These are phyloP conservation scores for Drosophila paulistorum DNA, from an alignment of 1,140 invertebrate genomes.

Conservation along the genomic window DNA sequence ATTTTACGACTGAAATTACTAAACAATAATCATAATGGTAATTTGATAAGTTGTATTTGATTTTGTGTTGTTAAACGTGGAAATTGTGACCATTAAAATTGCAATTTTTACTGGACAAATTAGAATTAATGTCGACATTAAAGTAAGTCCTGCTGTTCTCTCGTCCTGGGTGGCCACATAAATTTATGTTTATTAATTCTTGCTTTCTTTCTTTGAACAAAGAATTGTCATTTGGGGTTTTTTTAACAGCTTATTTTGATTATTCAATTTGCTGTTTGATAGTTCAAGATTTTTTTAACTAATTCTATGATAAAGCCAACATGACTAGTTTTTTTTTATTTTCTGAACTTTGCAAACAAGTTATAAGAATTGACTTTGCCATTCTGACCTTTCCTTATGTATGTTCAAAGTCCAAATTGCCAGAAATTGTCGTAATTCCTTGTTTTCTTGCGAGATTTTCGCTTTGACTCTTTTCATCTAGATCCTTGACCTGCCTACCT, in stretches of 20 bases:
- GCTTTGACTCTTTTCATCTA: neutral
- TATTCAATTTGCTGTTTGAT: constrained; percentile 1
- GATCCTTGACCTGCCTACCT: neutral
- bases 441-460: neutral
- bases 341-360: neutral
- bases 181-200: neutral
- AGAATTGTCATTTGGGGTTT: neutral
- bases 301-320: neutral
- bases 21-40: too few relatives aligned
- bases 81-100: too few relatives aligned
- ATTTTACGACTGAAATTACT: too few relatives aligned
- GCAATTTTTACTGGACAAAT: too few relatives aligned
- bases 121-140: too few relatives aligned
- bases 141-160: too few relatives aligned
- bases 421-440: too few relatives aligned
- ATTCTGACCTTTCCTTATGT: neutral
- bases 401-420: neutral
- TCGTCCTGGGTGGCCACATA: neutral
- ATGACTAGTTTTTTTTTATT: neutral
- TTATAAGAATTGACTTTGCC: neutral
- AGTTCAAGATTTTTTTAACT: neutral
- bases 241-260: neutral
- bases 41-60: too few relatives aligned
- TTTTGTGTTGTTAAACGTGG: too few relatives aligned
- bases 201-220: neutral